These are phyloP conservation scores for Sepiola atlantica DNA, from an alignment of 2,888 invertebrate genomes.

Conservation along the genomic window DNA sequence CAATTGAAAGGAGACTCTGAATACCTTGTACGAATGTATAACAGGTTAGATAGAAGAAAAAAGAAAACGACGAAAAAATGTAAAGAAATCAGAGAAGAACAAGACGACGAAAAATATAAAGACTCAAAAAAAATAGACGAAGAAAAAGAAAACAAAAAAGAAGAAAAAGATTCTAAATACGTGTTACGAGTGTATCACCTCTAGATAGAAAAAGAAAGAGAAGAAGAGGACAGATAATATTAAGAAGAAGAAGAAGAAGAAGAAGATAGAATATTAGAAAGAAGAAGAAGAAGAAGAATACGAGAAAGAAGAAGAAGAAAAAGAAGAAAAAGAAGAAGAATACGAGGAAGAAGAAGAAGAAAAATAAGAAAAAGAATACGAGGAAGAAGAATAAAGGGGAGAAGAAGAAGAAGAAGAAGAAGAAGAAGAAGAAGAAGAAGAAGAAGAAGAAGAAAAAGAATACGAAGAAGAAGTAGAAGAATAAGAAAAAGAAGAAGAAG, in stretches of 20 bases:
- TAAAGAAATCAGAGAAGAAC: too few species aligned
- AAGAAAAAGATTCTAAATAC: too few species aligned
- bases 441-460: neutral
- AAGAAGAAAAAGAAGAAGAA: constrained; percentile 24
- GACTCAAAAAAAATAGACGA: too few species aligned
- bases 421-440: neutral
- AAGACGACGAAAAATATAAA: too few species aligned
- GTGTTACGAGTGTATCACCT: too few species aligned
- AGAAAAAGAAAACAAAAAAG: too few species aligned
- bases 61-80: too few species aligned
- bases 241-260: too few species aligned
- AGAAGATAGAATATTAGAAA: too few species aligned
- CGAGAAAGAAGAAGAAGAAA: constrained; percentile 3
- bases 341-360: neutral
- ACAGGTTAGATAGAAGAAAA: neutral
- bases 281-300: neutral
- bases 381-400: neutral
- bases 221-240: too few species aligned
- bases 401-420: neutral
- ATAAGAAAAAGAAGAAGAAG: neutral
- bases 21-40: neutral
- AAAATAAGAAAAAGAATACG: neutral
- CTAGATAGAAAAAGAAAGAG: too few species aligned
- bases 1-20: neutral
- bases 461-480: neutral